phyloP scores from a whole-genome alignment of 1,140 invertebrate genomes.

The Drosophila ogumai region DNA sequence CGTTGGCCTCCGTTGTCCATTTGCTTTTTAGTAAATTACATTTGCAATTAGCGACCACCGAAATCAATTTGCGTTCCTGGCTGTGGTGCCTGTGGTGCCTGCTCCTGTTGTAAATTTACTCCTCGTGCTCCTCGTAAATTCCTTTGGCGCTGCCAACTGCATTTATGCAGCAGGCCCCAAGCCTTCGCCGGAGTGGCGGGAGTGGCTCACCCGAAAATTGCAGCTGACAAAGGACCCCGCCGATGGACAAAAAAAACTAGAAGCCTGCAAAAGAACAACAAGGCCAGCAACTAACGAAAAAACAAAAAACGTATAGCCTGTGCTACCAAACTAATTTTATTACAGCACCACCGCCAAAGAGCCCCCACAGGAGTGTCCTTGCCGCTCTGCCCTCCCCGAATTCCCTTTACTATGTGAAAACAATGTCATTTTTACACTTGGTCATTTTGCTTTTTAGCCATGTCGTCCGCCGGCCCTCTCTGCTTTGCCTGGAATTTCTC shows the following conservation, averaged over 20 bases:
- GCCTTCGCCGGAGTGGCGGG: constrained; percentile 8
- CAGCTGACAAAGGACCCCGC: constrained; percentile 45
- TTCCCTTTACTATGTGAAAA: constrained; percentile 37
- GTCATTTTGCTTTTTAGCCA: constrained; percentile 66
- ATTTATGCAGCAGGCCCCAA: constrained; percentile 67
- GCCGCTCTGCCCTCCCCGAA: background rate
- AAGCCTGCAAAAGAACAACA: constrained; percentile 22
- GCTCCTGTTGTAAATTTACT: constrained; percentile 64
- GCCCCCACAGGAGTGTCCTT: constrained; percentile 57
- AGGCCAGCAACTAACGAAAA: constrained; percentile 13
- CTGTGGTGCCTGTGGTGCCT: constrained; percentile 2
- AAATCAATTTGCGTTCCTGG: constrained; percentile 69
- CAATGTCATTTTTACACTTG: constrained; percentile 80
- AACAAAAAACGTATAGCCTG: constrained; percentile 4
- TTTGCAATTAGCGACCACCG: constrained; percentile 69
- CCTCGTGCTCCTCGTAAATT: constrained; percentile 69
- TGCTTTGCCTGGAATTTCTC: constrained; percentile 2
- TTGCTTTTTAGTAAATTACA: constrained; percentile 65
- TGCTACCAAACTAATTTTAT: constrained; percentile 70
- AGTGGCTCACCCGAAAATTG: constrained; percentile 36
- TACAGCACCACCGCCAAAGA: constrained; percentile 69
- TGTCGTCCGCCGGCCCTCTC: constrained; percentile 13
- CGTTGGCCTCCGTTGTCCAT: constrained; percentile 9
- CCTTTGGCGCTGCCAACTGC: constrained; percentile 68
- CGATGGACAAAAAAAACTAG: constrained; percentile 6